These are phyloP conservation scores for Gasteruption jaculator DNA, from an alignment of 2,888 invertebrate species.

Conservation along the genomic window DNA sequence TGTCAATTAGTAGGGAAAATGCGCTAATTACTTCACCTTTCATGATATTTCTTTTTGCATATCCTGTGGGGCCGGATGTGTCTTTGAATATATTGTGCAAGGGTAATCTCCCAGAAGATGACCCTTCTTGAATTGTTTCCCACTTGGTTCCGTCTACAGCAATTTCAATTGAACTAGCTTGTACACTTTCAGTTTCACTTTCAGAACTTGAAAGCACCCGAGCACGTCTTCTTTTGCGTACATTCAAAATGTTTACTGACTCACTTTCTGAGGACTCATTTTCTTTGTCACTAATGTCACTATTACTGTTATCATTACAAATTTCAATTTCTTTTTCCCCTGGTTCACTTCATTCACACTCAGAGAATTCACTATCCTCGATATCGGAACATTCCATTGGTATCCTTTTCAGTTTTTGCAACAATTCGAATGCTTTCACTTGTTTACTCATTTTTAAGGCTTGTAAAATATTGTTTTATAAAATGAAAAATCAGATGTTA, in stretches of 20 bases:
- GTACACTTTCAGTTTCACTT: conserved; percentile 6
- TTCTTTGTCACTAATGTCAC: no score
- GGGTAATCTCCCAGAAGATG: conserved; percentile 20
- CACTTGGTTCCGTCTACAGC: conserved; percentile 8
- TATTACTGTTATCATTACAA: conserved; percentile 5
- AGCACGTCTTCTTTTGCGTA: conserved; percentile 9
- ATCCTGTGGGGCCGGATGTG: conserved; percentile 16
- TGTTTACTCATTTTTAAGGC: no score
- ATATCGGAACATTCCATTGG: no score
- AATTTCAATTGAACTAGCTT: conserved; percentile 8
- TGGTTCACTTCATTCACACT: no score
- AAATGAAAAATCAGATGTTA: no score
- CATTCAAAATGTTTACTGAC: no score
- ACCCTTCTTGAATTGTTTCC: conserved; percentile 10
- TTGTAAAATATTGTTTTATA: no score
- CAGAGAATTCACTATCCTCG: no score
- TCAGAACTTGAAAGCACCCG: conserved; percentile 8
- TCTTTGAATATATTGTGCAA: conserved; percentile 24
- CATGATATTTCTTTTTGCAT: conserved; percentile 16
- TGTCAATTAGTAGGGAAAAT: conserved; percentile 13
- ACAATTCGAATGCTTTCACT: no score
- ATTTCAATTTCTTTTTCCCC: conserved; percentile 7
- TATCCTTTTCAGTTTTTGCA: no score
- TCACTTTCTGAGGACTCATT: conserved; percentile 8
- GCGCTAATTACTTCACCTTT: conserved; percentile 12